Evolutionary conservation across 2,797 vertebrate genomes (phyloP).

Genomic region (Lutjanus campechanus): DNA sequence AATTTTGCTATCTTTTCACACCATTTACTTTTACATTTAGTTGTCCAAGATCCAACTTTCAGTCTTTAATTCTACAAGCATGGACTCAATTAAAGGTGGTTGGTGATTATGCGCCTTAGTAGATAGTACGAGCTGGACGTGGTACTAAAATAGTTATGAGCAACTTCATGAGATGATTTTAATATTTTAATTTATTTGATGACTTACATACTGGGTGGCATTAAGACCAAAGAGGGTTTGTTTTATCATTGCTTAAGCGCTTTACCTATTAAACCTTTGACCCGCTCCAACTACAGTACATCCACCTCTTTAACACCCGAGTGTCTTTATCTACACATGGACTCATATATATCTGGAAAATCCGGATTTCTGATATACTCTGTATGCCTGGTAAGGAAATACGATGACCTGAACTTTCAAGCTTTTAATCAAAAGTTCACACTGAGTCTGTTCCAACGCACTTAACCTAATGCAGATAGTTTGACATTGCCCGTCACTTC

Average conservation of each 20-base stretch:
- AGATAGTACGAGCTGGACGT: background rate
- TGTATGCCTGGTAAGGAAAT: constrained; percentile 25
- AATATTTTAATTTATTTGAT: constrained; percentile 52
- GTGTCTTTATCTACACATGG: constrained; percentile 59
- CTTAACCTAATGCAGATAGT: constrained; percentile 28
- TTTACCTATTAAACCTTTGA: constrained; percentile 69
- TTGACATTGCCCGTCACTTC: constrained; percentile 37
- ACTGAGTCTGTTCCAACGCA: constrained; percentile 31
- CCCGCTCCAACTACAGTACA: constrained; percentile 47
- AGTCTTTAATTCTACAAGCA: constrained; percentile 16
- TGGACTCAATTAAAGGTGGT: background rate
- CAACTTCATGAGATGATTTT: constrained; percentile 38
- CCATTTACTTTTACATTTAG: background rate
- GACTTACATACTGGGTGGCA: constrained; percentile 40
- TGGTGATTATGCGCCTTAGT: background rate
- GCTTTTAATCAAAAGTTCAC: constrained; percentile 60
- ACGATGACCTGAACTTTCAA: constrained; percentile 48
- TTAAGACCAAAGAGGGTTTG: constrained; percentile 61
- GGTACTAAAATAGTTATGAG: background rate
- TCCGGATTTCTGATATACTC: constrained; percentile 59
- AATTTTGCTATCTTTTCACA: background rate
- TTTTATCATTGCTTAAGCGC: constrained; percentile 74
- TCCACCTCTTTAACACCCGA: constrained; percentile 49
- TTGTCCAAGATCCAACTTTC: constrained; percentile 6
- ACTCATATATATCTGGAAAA: constrained; percentile 46